A percentile compares a stretch with the other conserved stretches of the same genome.
phyloP scores from a whole-genome alignment of 2,888 invertebrate genomes.

The Halictus ligatus region DNA sequence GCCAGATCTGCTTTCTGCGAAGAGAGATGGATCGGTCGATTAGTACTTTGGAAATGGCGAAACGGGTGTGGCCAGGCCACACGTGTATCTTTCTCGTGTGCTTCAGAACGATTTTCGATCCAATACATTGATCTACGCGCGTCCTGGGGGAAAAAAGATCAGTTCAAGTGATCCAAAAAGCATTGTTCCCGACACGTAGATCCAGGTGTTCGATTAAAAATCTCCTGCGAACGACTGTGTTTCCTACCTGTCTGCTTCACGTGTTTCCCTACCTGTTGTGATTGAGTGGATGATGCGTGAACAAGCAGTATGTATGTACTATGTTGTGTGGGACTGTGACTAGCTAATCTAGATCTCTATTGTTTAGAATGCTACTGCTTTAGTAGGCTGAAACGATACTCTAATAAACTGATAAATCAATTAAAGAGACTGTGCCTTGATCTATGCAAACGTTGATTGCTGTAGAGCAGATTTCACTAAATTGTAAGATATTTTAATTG shows the following conservation, averaged over 20 bases:
- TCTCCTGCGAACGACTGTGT: not conserved
- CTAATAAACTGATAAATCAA: not conserved
- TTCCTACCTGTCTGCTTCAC: not conserved
- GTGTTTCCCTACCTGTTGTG: constrained; percentile 27
- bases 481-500: not conserved
- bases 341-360: not conserved
- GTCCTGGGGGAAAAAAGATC: not conserved
- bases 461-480: not conserved
- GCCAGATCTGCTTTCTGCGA: constrained; percentile 94
- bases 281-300: not conserved
- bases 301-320: not conserved
- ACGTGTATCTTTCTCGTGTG: not conserved
- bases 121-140: constrained; percentile 14
- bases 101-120: not conserved
- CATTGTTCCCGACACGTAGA: not conserved
- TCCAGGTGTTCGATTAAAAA: constrained; percentile 3
- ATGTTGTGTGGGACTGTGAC: not conserved
- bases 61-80: not conserved
- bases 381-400: not conserved
- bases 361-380: not conserved
- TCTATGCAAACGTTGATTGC: not conserved
- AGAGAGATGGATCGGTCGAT: constrained; percentile 39
- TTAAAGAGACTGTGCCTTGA: not conserved
- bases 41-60: constrained; percentile 5
- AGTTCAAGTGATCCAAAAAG: not conserved